Base-by-base conservation (phyloP, 2,797 vertebrate species). In the Rhynchonycteris naso region DNA sequence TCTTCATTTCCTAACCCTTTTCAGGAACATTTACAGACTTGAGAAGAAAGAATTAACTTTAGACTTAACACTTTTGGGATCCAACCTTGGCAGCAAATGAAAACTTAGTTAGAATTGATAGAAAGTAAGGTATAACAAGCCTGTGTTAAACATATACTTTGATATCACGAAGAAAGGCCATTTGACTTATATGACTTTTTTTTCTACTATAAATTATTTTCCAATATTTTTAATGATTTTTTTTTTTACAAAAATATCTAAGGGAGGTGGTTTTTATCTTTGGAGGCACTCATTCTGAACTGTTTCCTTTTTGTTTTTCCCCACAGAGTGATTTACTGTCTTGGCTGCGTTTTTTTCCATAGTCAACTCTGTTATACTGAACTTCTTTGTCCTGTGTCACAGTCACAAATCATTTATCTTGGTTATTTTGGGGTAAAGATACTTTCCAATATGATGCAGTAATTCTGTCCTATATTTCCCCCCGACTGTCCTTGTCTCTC, bases 331-430 rank as follows among this genome's bases (percentile, higher is more conserved):
- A 98, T 98, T 97, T 98, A 98, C 97, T 97, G 90, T 97, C 92
- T 92, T 97, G 76, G 94, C 93, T 98, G 94, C 68, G 96, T 98
- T 97, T 92, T 97, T 97, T 97, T 97, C 97, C 96, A 69, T 88
- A 96, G 94, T 96, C 97, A 92, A 94, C 96, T 97, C 95, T 97
- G 96, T 98, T 97, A 97, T 96, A 95, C 86, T 95, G 96, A 96
- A 97, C 96, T 93, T 98, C 96, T 98, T 98, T 98, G 97, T 98
- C 97, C 93, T 96, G 80, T 97, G 97, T 97, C 97, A 97, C 95
- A 97, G 97, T 97, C 95, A 98, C 97, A 97, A 97, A 96, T 98
- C 97, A 97, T 98, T 98, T 98, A 98, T 98, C 98, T 97, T 98
- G 93, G 88, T 95, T 95, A 97, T 97, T 97, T 98, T 93, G 4